A percentile compares a stretch with the other conserved stretches of the same genome.
Evolutionary conservation across 2,113 vertebrate species (phyloP).

Genomic region (Toxotes jaculatrix): DNA sequence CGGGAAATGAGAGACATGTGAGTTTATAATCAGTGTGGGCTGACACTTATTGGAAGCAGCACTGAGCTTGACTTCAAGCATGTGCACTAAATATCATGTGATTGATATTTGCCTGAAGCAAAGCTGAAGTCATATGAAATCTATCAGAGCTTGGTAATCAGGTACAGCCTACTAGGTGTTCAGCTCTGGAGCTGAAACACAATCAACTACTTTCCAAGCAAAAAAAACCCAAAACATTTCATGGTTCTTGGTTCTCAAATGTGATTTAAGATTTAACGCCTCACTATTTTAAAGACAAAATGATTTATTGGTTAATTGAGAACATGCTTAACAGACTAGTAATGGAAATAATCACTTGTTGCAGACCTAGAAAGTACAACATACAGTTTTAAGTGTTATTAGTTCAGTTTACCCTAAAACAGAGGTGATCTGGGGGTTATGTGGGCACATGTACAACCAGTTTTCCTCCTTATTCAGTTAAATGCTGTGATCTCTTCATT

Average conservation of each 20-base stretch:
- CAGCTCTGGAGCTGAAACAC: neutral
- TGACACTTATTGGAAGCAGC: slow-evolving; percentile 45
- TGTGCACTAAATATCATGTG: slow-evolving; percentile 41
- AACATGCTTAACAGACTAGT: neutral
- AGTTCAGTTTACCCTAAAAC: neutral
- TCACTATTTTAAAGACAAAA: too few species aligned
- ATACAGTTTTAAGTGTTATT: neutral
- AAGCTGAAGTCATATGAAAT: slow-evolving; percentile 44
- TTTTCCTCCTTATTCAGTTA: neutral
- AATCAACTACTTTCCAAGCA: too few species aligned
- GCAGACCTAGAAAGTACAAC: neutral
- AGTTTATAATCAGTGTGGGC: slow-evolving; percentile 4
- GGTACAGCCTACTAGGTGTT: neutral
- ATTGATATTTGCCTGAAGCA: slow-evolving; percentile 3
- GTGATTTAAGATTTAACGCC: neutral
- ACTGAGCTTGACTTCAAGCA: slow-evolving; percentile 13
- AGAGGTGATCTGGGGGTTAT: neutral
- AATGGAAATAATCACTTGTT: neutral
- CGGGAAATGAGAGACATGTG: slow-evolving; percentile 62
- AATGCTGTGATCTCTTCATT: neutral
- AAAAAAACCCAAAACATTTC: neutral
- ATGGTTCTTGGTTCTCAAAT: neutral
- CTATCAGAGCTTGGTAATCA: slow-evolving; percentile 1
- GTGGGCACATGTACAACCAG: neutral
- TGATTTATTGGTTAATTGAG: neutral